Evolutionary conservation across 2,888 invertebrate genomes (phyloP).

Genomic region (Morpho helenor): DNA sequence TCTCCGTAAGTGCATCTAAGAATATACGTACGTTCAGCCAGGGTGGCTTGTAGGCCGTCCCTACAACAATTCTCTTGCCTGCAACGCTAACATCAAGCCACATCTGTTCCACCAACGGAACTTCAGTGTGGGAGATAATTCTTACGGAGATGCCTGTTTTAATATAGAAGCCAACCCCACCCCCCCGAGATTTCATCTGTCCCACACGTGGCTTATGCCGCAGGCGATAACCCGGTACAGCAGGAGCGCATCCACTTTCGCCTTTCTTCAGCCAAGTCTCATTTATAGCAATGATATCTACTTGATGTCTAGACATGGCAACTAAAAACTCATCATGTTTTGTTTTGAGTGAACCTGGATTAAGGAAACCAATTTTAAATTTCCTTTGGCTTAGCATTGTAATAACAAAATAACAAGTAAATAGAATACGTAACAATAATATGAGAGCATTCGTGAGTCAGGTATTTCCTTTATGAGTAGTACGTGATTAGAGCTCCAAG

Average conservation of each 20-base stretch:
- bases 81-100: no score
- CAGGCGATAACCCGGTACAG: conserved; percentile 14
- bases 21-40: conserved; percentile 4
- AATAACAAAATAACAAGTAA: no score
- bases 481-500: no score
- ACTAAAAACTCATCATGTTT: conserved; percentile 19
- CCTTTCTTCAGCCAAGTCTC: conserved; percentile 19
- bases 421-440: no score
- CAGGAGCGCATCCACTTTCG: conserved; percentile 17
- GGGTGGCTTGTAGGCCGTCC: conserved; percentile 15
- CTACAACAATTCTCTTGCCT: conserved; percentile 5
- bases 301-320: conserved; percentile 12
- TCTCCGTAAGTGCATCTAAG: background rate
- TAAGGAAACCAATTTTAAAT: no score
- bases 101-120: conserved; percentile 14
- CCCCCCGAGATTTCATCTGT: conserved; percentile 11
- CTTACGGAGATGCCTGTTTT: background rate
- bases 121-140: no score
- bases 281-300: conserved; percentile 18
- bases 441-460: no score
- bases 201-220: conserved; percentile 14
- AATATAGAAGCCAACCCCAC: conserved; percentile 19
- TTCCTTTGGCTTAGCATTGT: no score
- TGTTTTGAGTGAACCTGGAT: conserved; percentile 11
- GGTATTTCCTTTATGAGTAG: no score